A percentile compares a stretch with the other conserved stretches of the same genome.
Evolutionary conservation across 2,888 invertebrate genomes (phyloP).

Genomic region (Pachymerium ferrugineum): DNA sequence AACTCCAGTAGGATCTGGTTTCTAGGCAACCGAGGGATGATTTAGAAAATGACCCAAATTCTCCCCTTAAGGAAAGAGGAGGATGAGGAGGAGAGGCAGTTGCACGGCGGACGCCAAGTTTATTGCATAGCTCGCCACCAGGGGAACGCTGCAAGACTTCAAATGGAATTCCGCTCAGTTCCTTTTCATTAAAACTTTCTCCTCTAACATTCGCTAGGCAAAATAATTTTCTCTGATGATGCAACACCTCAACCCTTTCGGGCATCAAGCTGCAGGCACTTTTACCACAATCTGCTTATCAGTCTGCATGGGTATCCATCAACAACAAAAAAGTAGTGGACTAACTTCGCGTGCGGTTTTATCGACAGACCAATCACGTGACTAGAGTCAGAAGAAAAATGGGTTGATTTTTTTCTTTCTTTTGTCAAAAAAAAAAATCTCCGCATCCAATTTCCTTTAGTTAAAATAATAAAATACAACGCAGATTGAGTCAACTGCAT

Average conservation of each 20-base stretch:
- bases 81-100: constrained; percentile 2
- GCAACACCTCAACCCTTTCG: neutral
- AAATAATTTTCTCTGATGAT: neutral
- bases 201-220: neutral
- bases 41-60: constrained; percentile 27
- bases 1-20: neutral
- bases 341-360: neutral
- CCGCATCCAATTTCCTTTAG: neutral
- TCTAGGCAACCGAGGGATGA: constrained; percentile 17
- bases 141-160: neutral
- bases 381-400: too few relatives aligned
- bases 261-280: neutral
- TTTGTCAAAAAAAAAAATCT: too few relatives aligned
- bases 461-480: neutral
- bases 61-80: constrained; percentile 23
- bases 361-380: constrained; percentile 20
- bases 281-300: constrained; percentile 11
- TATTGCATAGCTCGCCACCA: constrained; percentile 20
- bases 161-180: neutral
- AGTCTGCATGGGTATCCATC: neutral
- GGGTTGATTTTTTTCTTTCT: too few relatives aligned
- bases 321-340: neutral
- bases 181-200: constrained; percentile 3
- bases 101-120: constrained; percentile 13
- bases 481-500: neutral